Evolutionary conservation across 2,113 vertebrate species (phyloP).

Genomic region (Agelaius tricolor): DNA sequence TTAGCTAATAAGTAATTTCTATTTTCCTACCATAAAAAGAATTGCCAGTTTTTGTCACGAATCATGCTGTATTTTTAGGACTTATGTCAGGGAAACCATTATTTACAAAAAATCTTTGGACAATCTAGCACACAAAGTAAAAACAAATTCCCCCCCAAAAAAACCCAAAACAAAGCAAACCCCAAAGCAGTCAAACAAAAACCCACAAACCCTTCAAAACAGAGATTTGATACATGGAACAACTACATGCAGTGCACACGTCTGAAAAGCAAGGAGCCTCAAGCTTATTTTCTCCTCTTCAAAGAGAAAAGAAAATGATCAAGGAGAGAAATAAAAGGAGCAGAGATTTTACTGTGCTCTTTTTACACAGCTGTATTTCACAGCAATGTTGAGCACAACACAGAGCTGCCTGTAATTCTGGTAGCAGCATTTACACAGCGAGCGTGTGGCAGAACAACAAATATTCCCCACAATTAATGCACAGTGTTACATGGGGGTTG

Average conservation of each 20-base stretch:
- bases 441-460: background rate
- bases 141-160: rapidly evolving
- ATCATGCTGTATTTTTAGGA: background rate
- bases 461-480: slow-evolving; percentile 27
- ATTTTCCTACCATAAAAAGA: background rate
- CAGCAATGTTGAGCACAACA: background rate
- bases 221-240: background rate
- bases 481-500: background rate
- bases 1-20: background rate
- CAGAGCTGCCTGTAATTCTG: background rate
- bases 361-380: background rate
- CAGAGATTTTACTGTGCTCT: background rate
- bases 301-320: background rate
- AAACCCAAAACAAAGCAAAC: rapidly evolving
- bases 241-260: background rate
- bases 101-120: background rate
- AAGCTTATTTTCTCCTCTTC: background rate
- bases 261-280: background rate
- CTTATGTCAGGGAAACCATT: background rate
- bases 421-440: background rate
- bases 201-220: background rate
- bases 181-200: background rate
- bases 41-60: background rate
- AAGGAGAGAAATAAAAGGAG: background rate
- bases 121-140: background rate